Conservation (phyloP, 2,113 vertebrate genomes). For the Sclerurus mexicanus region DNA sequence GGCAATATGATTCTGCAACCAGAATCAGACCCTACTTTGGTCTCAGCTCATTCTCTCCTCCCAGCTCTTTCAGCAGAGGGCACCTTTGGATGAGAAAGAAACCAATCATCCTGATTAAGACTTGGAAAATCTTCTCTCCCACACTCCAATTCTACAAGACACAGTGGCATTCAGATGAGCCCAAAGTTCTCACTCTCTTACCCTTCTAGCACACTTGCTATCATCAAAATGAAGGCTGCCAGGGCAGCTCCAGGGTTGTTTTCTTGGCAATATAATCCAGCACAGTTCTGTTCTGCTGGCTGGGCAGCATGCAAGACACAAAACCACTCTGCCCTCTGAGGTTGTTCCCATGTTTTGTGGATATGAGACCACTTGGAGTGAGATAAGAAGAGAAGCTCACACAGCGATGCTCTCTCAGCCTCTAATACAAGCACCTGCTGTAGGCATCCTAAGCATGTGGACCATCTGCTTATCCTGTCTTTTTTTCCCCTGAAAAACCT, state of each 20-base stretch:
- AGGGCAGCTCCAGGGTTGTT: neutral
- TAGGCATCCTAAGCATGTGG: neutral
- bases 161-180: neutral
- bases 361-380: neutral
- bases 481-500: neutral
- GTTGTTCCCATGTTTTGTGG: neutral
- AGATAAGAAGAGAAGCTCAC: neutral
- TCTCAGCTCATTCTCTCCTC: neutral
- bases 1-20: neutral
- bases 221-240: neutral
- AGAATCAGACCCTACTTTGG: neutral
- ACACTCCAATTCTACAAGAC: neutral
- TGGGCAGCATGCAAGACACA: rapidly evolving
- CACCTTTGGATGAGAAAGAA: neutral
- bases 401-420: neutral
- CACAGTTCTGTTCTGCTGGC: neutral
- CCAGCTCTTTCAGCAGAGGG: neutral
- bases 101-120: neutral
- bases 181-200: neutral
- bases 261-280: neutral
- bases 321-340: neutral
- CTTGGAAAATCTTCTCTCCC: neutral
- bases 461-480: neutral
- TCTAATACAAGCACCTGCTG: neutral
- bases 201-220: neutral